Evolutionary conservation across 2,113 vertebrate genomes (phyloP).

Genomic region (Gila orcuttii): DNA sequence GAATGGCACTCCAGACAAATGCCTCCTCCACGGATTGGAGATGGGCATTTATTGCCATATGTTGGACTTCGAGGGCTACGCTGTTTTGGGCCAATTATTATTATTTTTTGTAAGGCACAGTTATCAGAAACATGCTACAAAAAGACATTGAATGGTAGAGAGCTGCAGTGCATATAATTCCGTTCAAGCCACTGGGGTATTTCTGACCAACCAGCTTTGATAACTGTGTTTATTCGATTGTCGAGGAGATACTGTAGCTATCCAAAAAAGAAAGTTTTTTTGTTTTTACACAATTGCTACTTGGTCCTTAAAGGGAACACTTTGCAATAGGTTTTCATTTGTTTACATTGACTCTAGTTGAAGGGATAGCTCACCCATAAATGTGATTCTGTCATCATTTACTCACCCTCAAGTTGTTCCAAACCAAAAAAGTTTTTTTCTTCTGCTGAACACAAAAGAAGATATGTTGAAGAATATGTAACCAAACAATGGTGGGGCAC

Average conservation of each 20-base stretch:
- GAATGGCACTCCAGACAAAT: neutral
- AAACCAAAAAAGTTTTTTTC: no score
- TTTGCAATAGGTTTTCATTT: no score
- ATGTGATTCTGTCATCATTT: no score
- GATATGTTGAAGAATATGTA: no score
- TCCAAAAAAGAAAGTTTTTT: neutral
- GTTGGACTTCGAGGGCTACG: conserved; percentile 37
- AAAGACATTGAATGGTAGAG: neutral
- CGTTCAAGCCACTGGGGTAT: neutral
- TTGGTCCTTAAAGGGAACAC: no score
- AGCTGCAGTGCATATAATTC: conserved; percentile 2
- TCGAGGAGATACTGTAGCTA: neutral
- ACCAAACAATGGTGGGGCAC: no score
- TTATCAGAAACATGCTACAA: neutral
- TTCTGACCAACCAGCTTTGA: neutral
- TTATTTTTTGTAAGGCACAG: conserved; percentile 4
- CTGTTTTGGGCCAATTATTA: neutral
- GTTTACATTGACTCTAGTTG: no score
- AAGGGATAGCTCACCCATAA: no score
- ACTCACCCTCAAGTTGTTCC: no score
- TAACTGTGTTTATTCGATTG: neutral
- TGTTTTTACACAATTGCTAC: neutral
- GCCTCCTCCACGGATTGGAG: conserved; percentile 69
- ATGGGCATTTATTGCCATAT: conserved; percentile 67
- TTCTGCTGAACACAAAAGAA: no score